A percentile compares a stretch with the other conserved stretches of the same genome.
These are phyloP conservation scores for Tenualosa thibaudeaui DNA, from an alignment of 2,797 vertebrate genomes.

Conservation along the genomic window DNA sequence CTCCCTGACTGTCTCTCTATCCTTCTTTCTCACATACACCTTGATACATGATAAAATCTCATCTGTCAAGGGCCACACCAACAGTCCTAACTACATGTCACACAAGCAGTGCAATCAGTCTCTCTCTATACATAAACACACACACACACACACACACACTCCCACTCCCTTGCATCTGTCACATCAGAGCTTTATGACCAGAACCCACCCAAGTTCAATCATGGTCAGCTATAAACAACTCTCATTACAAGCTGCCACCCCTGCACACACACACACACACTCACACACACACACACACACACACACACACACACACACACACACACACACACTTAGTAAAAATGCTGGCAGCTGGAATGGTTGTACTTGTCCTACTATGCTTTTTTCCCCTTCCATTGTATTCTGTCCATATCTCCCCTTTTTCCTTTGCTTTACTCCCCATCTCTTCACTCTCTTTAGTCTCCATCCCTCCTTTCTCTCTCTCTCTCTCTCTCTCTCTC, in stretches of 20 bases:
- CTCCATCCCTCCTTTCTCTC: not conserved
- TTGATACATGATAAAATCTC: not conserved
- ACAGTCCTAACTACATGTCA: not conserved
- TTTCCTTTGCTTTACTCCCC: not conserved
- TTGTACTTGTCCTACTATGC: no score
- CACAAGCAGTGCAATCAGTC: slow-evolving; percentile 30
- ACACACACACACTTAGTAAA: no score
- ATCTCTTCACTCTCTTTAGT: not conserved
- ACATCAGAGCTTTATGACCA: slow-evolving; percentile 6
- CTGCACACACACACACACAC: slow-evolving; percentile 43
- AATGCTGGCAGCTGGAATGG: no score
- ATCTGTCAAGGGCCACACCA: slow-evolving; percentile 10
- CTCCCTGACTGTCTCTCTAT: not conserved
- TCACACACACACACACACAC: not conserved
- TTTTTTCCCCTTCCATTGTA: no score
- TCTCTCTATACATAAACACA: slow-evolving; percentile 19
- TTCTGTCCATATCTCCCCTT: not conserved
- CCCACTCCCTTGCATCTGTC: slow-evolving; percentile 4
- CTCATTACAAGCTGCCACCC: slow-evolving; percentile 1
- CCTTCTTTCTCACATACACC: not conserved
- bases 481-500: not conserved
- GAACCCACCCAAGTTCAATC: not conserved
- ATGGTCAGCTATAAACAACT: not conserved
- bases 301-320: not conserved
- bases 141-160: not conserved